Percentiles rank a stretch among this genome's conserved stretches.
Evolutionary conservation across 2,113 vertebrate species (phyloP).

Genomic region (Lucifuga dentata): DNA sequence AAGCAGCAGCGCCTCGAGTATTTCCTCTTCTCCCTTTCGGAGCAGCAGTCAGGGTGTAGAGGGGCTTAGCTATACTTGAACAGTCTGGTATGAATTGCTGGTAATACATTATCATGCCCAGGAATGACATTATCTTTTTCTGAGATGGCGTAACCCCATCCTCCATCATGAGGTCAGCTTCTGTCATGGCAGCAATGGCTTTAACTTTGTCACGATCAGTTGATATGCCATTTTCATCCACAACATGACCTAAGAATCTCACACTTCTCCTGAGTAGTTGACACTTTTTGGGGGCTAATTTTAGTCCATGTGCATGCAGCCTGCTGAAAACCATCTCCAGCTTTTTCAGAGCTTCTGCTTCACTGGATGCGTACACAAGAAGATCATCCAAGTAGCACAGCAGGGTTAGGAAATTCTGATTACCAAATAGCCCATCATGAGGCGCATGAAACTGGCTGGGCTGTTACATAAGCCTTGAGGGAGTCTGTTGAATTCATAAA

Average conservation of each 20-base stretch:
- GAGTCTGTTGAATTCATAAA: conserved; percentile 1
- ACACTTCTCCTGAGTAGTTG: neutral
- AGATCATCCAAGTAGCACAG: conserved; percentile 1
- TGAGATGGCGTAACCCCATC: neutral
- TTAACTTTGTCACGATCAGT: conserved; percentile 14
- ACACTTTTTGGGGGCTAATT: conserved; percentile 2
- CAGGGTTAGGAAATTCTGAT: neutral
- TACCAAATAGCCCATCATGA: conserved; percentile 8
- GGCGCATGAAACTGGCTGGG: conserved; percentile 2
- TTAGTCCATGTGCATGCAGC: neutral
- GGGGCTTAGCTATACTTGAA: neutral
- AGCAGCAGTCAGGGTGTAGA: neutral
- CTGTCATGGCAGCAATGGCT: neutral
- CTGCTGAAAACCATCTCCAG: neutral
- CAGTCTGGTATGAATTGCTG: conserved; percentile 12
- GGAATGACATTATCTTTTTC: conserved; percentile 8
- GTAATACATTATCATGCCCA: conserved; percentile 22
- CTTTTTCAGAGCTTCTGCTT: neutral
- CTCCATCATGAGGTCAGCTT: conserved; percentile 10
- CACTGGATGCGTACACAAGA: neutral
- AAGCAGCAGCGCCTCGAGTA: neutral
- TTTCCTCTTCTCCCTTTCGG: neutral
- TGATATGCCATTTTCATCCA: conserved; percentile 1
- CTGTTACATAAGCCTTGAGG: neutral
- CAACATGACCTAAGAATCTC: neutral